phyloP scores from a whole-genome alignment of 1,140 invertebrate species.

The Diprion similis region DNA sequence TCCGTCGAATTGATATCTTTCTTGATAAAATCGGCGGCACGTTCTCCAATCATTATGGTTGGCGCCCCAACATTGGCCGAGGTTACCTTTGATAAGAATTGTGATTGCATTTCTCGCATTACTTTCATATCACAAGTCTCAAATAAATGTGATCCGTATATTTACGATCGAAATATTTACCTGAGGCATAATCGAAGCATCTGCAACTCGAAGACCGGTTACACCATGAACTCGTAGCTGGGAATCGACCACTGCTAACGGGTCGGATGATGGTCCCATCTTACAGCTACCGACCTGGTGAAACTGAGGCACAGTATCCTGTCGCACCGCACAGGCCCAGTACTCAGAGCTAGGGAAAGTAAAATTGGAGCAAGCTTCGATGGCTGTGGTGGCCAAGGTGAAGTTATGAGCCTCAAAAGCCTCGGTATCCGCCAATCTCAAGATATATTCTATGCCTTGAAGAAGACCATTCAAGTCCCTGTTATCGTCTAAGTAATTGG shows the following conservation, averaged over 20 bases:
- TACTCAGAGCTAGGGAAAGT: constrained; percentile 75
- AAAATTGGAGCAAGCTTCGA: constrained; percentile 65
- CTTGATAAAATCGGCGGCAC: too few relatives aligned
- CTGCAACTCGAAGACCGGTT: constrained; percentile 60
- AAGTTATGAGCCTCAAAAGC: constrained; percentile 59
- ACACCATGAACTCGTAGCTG: constrained; percentile 67
- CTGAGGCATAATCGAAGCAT: constrained; percentile 66
- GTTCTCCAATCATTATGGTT: too few relatives aligned
- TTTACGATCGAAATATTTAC: constrained; percentile 30
- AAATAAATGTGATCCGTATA: too few relatives aligned
- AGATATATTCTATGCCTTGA: constrained; percentile 60
- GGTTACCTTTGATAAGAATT: too few relatives aligned
- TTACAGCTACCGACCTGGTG: constrained; percentile 84
- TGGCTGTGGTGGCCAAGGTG: constrained; percentile 51
- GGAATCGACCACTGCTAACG: constrained; percentile 74
- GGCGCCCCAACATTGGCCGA: too few relatives aligned
- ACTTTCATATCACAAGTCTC: too few relatives aligned
- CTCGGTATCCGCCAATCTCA: constrained; percentile 55
- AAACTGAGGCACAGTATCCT: constrained; percentile 81
- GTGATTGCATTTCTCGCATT: too few relatives aligned
- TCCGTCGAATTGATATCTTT: too few relatives aligned
- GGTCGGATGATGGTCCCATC: constrained; percentile 76
- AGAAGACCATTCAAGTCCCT: constrained; percentile 56
- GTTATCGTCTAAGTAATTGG: constrained; percentile 64
- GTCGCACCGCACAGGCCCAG: constrained; percentile 78